Percentiles rank a stretch among this genome's conserved stretches.
phyloP scores from a whole-genome alignment of 2,797 vertebrate species.

The Rhinatrema bivittatum region DNA sequence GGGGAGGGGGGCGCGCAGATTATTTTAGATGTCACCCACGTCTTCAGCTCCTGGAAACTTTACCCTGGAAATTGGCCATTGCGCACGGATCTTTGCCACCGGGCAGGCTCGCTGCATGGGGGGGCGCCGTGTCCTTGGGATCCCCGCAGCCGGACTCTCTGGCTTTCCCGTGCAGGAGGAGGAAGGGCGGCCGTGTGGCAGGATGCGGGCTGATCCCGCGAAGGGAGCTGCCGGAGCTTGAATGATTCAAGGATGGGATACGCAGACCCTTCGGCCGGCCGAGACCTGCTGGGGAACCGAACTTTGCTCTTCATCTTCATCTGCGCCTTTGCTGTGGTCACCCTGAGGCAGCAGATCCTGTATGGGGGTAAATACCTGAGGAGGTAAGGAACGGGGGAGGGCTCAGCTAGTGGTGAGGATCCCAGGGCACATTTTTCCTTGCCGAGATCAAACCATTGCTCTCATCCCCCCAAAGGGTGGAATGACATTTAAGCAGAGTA shows the following conservation, averaged over 20 bases:
- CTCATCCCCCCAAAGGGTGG: too few species aligned
- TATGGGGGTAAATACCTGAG: conserved; percentile 94
- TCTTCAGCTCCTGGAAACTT: conserved; percentile 45
- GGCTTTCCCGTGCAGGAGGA: conserved; percentile 15
- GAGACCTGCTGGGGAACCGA: conserved; percentile 89
- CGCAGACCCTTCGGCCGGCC: conserved; percentile 79
- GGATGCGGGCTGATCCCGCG: background rate
- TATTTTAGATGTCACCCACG: conserved; percentile 37
- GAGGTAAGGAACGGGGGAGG: conserved; percentile 70
- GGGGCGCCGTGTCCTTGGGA: conserved; percentile 25
- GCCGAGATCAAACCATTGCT: too few species aligned
- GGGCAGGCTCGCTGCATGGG: conserved; percentile 10
- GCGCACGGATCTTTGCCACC: background rate
- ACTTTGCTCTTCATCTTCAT: conserved; percentile 97
- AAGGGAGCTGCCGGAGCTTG: too few species aligned
- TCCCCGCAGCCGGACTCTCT: background rate
- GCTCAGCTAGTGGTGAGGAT: too few species aligned
- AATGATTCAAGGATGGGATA: conserved; percentile 72
- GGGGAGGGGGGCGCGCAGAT: too few species aligned
- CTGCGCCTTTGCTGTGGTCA: conserved; percentile 95
- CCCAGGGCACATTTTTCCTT: too few species aligned
- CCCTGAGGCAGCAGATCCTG: conserved; percentile 91
- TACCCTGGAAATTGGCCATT: conserved; percentile 28
- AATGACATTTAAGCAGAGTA: too few species aligned
- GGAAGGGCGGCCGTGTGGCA: conserved; percentile 12